phyloP scores from a whole-genome alignment of 53 echinoderm and acorn worm species.

The Crossaster papposus region DNA sequence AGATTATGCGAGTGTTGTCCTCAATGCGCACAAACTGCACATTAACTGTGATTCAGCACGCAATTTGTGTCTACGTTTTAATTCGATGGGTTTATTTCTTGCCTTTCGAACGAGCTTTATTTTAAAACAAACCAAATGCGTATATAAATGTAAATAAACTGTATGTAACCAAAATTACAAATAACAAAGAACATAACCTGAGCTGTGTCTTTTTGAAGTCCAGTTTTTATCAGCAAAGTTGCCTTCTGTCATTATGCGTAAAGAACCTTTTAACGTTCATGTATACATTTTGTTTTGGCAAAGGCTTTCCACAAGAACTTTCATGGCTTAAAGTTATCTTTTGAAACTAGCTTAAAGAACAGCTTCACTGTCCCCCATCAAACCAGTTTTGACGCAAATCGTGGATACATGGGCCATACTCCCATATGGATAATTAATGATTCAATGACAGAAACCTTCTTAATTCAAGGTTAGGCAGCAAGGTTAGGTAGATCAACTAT shows the following conservation, averaged over 20 bases:
- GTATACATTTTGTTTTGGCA: no score
- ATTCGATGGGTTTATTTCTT: background rate
- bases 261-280: no score
- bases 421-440: no score
- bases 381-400: no score
- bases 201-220: background rate
- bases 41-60: background rate
- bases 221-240: background rate
- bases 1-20: background rate
- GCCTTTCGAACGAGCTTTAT: slow-evolving; percentile 1
- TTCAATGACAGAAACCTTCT: no score
- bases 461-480: no score
- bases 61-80: background rate
- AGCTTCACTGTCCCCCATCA: no score
- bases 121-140: background rate
- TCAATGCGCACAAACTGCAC: background rate
- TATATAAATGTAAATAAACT: background rate
- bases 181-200: background rate
- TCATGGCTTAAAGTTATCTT: no score
- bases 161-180: background rate
- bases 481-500: background rate
- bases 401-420: no score
- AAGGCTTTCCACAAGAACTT: no score
- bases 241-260: background rate
- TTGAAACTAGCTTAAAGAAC: no score